Evolutionary conservation across 2,888 invertebrate species (phyloP), one percentile per base, ranked within the genome.

Genomic region (Sarcophaga subvicina): DNA sequence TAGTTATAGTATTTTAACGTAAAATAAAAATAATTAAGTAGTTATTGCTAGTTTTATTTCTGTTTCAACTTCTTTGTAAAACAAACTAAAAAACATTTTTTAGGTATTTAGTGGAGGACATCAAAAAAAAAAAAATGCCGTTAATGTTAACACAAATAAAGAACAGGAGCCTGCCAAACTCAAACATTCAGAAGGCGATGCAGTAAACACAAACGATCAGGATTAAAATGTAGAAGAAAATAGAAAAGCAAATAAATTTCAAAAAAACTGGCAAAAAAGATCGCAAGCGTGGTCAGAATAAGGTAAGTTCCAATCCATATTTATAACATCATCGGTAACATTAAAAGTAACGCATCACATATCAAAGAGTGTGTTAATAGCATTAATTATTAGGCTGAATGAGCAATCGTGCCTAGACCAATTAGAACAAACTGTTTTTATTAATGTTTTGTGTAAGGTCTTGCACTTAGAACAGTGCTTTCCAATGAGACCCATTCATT

Each of bases 261-360:
- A 88, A 62, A 91, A 91, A 90, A 83, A 20, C 85, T 22, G 88
- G 77, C 2, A 92, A 91, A 80, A 92, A 91, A 69, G 91, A 91
- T 17, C 91, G 92, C 2, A 93, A 91, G 63, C 90, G 93, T 5
- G 93, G 93, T 17, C 93, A 93, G 72, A 93, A 93, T 88, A 93
- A 92, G 88, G 91, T 90, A 87, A 62, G 60, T 27, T 47, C 37
- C 37, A 37, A 37, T 37, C 10, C 37, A 37, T 37, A 2, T 37
- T 37, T 37, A 8, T 37, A 37, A 37, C 1, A 37, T 37, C 37
- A 37, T 37, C 37, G 0, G 8, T 37, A 37, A 10, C 10, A 37
- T 37, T 37, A 37, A 37, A 37, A 10, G 37, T 37, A 37, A 37
- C 2, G 8, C 8, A 10, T 8, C 37, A 37, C 37, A 8, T 37